phyloP scores from a whole-genome alignment of 2,113 vertebrate species.

The Ptyas mucosa region DNA sequence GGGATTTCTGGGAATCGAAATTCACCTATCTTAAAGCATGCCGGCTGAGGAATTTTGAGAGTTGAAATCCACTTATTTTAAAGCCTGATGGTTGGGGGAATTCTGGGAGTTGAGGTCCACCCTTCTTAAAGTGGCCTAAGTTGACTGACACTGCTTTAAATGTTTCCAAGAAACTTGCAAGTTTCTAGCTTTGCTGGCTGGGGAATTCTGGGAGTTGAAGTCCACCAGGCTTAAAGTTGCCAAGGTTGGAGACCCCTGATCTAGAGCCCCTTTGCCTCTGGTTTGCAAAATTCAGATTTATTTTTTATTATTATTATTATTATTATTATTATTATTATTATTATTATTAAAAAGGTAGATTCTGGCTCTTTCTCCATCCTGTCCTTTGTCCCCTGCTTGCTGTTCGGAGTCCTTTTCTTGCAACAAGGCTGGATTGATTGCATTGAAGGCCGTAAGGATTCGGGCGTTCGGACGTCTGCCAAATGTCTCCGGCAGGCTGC shows the following conservation, averaged over 20 bases:
- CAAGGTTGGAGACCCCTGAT: too few relatives aligned
- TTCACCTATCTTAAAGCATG: too few relatives aligned
- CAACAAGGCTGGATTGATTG: conserved; percentile 34
- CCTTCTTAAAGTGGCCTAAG: too few relatives aligned
- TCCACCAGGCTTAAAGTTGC: too few relatives aligned
- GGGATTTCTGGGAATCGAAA: too few relatives aligned
- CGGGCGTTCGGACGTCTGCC: conserved; percentile 70
- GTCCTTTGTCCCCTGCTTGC: conserved; percentile 9
- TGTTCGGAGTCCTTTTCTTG: conserved; percentile 27
- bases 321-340: too few relatives aligned
- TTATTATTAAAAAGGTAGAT: too few relatives aligned
- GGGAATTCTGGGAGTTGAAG: too few relatives aligned
- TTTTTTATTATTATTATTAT: neutral
- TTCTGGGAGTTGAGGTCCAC: neutral
- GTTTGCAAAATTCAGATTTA: neutral
- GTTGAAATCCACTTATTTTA: too few relatives aligned
- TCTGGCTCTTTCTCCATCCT: neutral
- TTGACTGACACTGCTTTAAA: neutral
- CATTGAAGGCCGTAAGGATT: conserved; percentile 60
- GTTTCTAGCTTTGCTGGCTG: neutral
- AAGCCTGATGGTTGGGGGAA: too few relatives aligned
- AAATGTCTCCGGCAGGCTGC: conserved; percentile 67
- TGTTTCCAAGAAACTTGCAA: neutral
- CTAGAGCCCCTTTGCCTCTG: neutral
- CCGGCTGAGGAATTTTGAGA: too few relatives aligned